Evolutionary conservation across 1,140 invertebrate species (phyloP), one percentile per base, ranked within the genome.

Genomic region (Drosophila sp.): DNA sequence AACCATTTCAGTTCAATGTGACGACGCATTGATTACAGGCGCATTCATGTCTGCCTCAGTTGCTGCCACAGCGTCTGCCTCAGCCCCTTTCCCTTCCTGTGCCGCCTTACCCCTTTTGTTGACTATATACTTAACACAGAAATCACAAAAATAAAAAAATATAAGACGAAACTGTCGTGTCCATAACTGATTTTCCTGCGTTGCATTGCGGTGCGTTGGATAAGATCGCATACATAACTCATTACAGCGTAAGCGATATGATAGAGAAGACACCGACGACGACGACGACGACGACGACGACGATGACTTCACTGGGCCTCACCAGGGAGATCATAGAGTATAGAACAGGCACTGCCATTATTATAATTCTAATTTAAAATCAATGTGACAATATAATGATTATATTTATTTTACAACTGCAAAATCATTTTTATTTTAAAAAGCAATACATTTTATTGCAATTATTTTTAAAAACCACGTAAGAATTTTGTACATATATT

Each of bases 161-260:
- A 38, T 13, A 38, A 38, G 11, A 38, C 40, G 7, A 50, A 72
- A 57, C 66, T 72, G 43, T 34, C 40, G 34, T 51, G 78, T 32
- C 72, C 76, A 78, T 73, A 82, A 82, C 67, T 71, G 76, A 70
- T 76, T 79, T 81, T 53, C 59, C 72, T 66, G 36, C 64, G 36
- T 43, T 56, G 57, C 62, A 54, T 54, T 72, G 79, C 69, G 45
- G 43, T 48, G 65, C 61, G 46, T 32, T 58, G 84, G 83, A 89
- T 89, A 89, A 89, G 83, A 89, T 89, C 83, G 80, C 65, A 70
- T 79, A 89, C 83, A 89, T 89, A 89, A 89, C 79, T 89, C 83
- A 89, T 89, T 89, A 89, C 84, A 59, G 76, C 41, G 43, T 51
- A 66, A 54, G 67, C 72, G 82, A 87, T 87, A 89, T 79, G 78